Percentiles rank a stretch among this genome's conserved stretches.
Conservation (phyloP, 2,888 invertebrate genomes). For the Yponomeuta cagnagella region DNA sequence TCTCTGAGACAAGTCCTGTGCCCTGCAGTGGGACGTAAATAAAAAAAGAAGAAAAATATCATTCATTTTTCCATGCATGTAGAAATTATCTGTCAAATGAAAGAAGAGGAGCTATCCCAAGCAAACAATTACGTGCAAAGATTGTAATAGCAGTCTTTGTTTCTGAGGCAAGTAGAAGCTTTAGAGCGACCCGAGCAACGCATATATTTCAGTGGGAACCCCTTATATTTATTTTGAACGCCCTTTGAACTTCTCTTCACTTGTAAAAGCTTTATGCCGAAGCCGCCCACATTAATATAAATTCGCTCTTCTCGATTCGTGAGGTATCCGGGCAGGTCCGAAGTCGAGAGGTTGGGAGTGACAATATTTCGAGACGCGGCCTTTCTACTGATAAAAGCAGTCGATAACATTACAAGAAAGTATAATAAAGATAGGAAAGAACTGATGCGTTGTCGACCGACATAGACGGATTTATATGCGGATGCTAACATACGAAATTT, state of each 20-base stretch:
- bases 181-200: neutral
- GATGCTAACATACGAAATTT: slow-evolving; percentile 33
- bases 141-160: slow-evolving; percentile 11
- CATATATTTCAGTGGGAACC: slow-evolving; percentile 11
- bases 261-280: slow-evolving; percentile 28
- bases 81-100: neutral
- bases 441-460: slow-evolving; percentile 26
- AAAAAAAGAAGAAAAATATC: neutral
- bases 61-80: neutral
- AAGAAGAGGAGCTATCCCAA: neutral
- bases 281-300: slow-evolving; percentile 32
- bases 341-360: slow-evolving; percentile 16
- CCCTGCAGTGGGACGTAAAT: neutral
- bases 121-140: neutral
- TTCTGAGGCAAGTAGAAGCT: neutral
- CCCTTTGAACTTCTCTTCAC: slow-evolving; percentile 20
- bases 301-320: slow-evolving; percentile 36
- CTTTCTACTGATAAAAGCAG: slow-evolving; percentile 14
- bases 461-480: slow-evolving; percentile 20
- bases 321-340: slow-evolving; percentile 20
- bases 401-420: slow-evolving; percentile 36
- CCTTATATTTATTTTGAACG: slow-evolving; percentile 21
- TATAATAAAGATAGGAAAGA: slow-evolving; percentile 30
- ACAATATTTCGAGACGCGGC: slow-evolving; percentile 18
- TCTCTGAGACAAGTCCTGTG: no score